phyloP scores from a whole-genome alignment of 1,140 invertebrate genomes.

The Daktulosphaira vitifoliae region DNA sequence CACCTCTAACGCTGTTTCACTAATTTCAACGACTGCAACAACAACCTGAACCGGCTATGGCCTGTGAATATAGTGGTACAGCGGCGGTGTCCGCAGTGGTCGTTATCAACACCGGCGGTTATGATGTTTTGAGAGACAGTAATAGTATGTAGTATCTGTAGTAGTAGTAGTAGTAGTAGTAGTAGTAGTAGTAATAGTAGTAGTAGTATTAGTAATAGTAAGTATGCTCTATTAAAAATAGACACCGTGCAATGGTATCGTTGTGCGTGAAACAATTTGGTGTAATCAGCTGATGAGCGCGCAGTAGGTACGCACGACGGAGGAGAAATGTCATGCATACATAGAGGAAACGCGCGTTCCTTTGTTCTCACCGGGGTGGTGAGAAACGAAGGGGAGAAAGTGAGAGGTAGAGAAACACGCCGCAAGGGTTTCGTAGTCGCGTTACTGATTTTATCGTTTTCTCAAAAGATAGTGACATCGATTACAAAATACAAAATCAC shows the following conservation, averaged over 20 bases:
- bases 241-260: not conserved
- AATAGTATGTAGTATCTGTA: no score
- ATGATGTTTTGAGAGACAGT: no score
- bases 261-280: not conserved
- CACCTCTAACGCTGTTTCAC: no score
- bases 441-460: no score
- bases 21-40: no score
- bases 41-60: no score
- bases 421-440: not conserved
- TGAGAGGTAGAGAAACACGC: not conserved
- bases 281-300: conserved; percentile 9
- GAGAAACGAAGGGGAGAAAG: not conserved
- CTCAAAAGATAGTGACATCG: no score
- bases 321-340: conserved; percentile 27
- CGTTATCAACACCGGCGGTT: not conserved
- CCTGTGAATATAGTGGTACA: no score
- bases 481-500: no score
- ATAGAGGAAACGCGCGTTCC: conserved; percentile 6
- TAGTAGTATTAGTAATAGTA: not conserved
- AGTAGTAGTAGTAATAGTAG: not conserved
- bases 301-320: not conserved
- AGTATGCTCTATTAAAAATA: conserved; percentile 21
- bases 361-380: conserved; percentile 21
- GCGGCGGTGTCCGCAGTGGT: not conserved
- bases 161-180: not conserved